A percentile compares a stretch with the other conserved stretches of the same genome.
Conservation (phyloP, 2,797 vertebrate species). For the Carcharodon carcharias region DNA sequence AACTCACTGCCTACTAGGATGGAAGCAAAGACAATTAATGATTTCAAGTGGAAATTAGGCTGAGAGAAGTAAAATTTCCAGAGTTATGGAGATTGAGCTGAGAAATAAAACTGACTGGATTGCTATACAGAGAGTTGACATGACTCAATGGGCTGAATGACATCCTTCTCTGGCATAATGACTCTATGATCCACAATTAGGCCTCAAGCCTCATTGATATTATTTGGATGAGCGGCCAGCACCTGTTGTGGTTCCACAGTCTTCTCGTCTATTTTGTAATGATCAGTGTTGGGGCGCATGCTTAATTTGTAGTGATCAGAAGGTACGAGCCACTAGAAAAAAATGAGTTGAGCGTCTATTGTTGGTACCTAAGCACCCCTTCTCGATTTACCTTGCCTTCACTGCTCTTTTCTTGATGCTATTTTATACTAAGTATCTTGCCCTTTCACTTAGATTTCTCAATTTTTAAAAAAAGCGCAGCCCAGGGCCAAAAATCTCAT, state of each 20-base stretch:
- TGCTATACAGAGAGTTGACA: background rate
- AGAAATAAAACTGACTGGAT: background rate
- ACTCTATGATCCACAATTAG: background rate
- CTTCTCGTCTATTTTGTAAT: background rate
- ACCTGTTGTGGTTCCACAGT: background rate
- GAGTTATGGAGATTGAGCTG: background rate
- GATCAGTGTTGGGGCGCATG: background rate
- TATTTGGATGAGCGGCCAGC: background rate
- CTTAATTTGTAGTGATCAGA: background rate
- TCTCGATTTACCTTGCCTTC: background rate
- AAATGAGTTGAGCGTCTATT: background rate
- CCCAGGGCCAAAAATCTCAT: background rate
- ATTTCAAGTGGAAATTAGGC: background rate
- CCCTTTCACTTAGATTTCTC: background rate
- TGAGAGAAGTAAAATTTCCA: background rate
- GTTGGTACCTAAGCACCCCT: background rate
- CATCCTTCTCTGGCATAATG: background rate
- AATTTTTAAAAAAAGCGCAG: background rate
- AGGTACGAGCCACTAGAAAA: background rate
- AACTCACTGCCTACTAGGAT: too few relatives aligned
- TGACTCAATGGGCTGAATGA: background rate
- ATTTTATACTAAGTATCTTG: background rate
- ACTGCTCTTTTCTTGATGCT: background rate
- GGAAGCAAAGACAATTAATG: background rate
- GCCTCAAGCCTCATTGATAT: background rate